Evolutionary conservation across 1,140 invertebrate species (phyloP), one percentile per base, ranked within the genome.

Genomic region (Ditylenchus dipsaci): DNA sequence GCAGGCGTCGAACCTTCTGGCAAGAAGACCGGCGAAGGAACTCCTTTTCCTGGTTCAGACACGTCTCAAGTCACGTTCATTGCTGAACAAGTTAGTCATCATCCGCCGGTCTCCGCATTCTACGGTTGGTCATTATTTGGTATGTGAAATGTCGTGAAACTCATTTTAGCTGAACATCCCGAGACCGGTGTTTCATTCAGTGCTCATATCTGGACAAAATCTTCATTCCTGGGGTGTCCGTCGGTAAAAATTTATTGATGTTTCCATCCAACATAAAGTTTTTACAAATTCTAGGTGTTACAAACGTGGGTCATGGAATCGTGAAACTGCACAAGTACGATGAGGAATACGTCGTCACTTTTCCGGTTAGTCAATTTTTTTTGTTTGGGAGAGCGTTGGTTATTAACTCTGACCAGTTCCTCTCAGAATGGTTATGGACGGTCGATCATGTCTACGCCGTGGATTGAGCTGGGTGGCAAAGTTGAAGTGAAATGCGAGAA

Each of bases 81-180:
- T 68, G 93, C 95, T 1, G 95, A 98, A 85, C 95, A 98, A 86
- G 95, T 99, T 3, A 97, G 93, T 11, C 95, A 99, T 87, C 95
- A 98, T 87, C 96, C 95, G 13, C 95, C 95, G 82, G 85, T 87
- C 61, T 87, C 86, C 43, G 86, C 86, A 19, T 87, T 87, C 71
- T 87, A 87, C 77, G 33, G 33, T 38, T 3, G 11, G 33, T 38
- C 33, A 5, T 38, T 38, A 38, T 38, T 38, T 38, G n/a, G n/a
- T n/a, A n/a, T n/a, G n/a, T n/a, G n/a, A n/a, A n/a, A n/a, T n/a
- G n/a, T n/a, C n/a, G n/a, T n/a, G n/a, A n/a, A n/a, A n/a, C n/a
- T n/a, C n/a, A n/a, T 3, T 38, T 38, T 38, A 38, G 85, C 85
- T 15, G 86, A 87, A 71, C 82, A 85, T 77, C 78, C 76, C 30